Conservation (phyloP, 2,797 vertebrate species). For the Manis pentadactyla region DNA sequence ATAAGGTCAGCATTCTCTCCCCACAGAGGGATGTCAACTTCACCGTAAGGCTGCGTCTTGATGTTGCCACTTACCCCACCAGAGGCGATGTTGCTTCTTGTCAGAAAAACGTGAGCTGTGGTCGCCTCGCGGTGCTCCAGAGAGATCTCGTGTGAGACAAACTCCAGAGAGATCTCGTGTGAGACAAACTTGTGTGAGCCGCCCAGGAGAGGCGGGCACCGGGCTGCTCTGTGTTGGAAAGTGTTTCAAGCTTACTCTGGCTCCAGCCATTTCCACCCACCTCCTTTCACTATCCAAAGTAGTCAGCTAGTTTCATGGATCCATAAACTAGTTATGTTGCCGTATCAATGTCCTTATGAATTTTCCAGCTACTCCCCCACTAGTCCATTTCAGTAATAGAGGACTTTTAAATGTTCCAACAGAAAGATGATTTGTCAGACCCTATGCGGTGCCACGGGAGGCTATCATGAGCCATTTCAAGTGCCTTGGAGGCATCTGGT, state of each 20-base stretch:
- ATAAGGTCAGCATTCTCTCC: background rate
- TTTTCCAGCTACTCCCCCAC: background rate
- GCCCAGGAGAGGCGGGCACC: constrained; percentile 27
- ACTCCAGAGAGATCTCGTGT: no score
- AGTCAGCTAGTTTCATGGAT: background rate
- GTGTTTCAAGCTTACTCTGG: background rate
- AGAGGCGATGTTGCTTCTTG: constrained; percentile 76
- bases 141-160: constrained; percentile 90
- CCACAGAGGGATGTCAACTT: constrained; percentile 87
- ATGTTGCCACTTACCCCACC: constrained; percentile 71
- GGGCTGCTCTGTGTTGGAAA: background rate
- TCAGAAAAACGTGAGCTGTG: constrained; percentile 88
- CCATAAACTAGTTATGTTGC: background rate
- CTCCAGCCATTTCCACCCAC: background rate
- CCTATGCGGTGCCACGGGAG: background rate
- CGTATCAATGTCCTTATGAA: background rate
- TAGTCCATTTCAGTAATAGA: background rate
- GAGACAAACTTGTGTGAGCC: constrained; percentile 91
- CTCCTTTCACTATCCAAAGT: background rate
- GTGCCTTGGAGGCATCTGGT: background rate
- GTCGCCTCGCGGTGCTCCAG: constrained; percentile 83
- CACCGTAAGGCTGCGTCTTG: constrained; percentile 85
- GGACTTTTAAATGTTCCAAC: background rate
- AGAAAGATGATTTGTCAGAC: background rate
- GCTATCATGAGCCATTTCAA: background rate